Percentiles rank a stretch among this genome's conserved stretches.
These are phyloP conservation scores for Aethes cnicana DNA, from an alignment of 2,888 invertebrate species.

Conservation along the genomic window DNA sequence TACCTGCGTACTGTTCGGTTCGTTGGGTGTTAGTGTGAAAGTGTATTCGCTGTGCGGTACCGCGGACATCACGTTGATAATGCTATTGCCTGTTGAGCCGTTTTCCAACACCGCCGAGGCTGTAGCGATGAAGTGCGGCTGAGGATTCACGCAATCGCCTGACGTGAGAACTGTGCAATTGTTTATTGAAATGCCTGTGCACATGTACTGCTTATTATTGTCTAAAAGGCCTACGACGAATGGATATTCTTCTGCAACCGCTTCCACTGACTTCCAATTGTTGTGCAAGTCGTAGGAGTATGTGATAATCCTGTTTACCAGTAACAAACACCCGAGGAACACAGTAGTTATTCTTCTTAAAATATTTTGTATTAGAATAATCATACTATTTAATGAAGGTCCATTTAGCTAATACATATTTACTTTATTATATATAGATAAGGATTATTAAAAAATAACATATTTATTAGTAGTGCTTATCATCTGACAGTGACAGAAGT, in stretches of 20 bases:
- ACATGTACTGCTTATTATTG: slow-evolving; percentile 45
- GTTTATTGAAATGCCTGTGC: slow-evolving; percentile 58
- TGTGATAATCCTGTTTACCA: background rate
- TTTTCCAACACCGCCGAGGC: slow-evolving; percentile 49
- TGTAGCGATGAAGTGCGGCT: slow-evolving; percentile 49
- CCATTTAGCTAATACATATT: background rate
- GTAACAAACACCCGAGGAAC: background rate
- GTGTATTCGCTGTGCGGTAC: slow-evolving; percentile 51
- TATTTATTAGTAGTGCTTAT: background rate
- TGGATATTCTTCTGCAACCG: slow-evolving; percentile 57
- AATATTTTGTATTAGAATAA: slow-evolving; percentile 40
- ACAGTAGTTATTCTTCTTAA: slow-evolving; percentile 16
- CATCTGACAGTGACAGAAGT: slow-evolving; percentile 6
- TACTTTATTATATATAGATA: background rate
- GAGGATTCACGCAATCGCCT: slow-evolving; percentile 49
- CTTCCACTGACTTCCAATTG: slow-evolving; percentile 49
- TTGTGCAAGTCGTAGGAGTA: slow-evolving; percentile 18
- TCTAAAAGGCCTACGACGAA: slow-evolving; percentile 58
- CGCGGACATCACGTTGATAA: slow-evolving; percentile 47
- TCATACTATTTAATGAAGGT: slow-evolving; percentile 41
- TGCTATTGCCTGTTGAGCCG: slow-evolving; percentile 37
- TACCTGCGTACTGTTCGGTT: slow-evolving; percentile 47
- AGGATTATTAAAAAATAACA: no score
- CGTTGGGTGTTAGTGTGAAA: slow-evolving; percentile 41
- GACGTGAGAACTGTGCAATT: slow-evolving; percentile 57